Conservation (phyloP, 2,797 vertebrate genomes). For the Macropus fuliginosus region DNA sequence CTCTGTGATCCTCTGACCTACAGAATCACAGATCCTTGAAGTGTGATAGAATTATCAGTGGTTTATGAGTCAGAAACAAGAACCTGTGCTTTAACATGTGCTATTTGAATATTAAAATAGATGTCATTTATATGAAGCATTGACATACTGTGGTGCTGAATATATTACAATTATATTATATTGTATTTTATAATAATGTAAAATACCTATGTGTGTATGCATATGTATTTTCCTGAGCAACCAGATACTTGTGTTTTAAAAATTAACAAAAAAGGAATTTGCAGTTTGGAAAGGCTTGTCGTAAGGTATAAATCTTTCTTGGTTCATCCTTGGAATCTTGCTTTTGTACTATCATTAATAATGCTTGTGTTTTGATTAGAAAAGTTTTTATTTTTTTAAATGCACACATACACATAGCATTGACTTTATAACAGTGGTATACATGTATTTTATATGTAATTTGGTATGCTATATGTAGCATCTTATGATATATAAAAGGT, state of each 20-base stretch:
- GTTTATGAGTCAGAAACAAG: slow-evolving; percentile 49
- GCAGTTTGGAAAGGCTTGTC: not conserved
- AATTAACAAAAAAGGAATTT: not conserved
- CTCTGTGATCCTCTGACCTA: not conserved
- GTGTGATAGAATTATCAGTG: not conserved
- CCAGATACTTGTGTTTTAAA: not conserved
- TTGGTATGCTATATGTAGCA: too few species aligned
- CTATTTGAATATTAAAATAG: not conserved
- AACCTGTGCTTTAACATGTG: slow-evolving; percentile 28
- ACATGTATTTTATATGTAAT: not conserved
- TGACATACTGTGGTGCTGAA: not conserved
- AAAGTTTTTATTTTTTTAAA: not conserved
- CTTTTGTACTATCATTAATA: not conserved
- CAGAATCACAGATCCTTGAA: not conserved
- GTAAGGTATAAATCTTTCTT: not conserved
- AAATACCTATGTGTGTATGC: not conserved
- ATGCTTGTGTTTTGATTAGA: not conserved
- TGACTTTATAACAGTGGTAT: not conserved
- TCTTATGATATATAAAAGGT: too few species aligned
- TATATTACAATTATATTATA: not conserved
- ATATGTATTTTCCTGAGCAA: not conserved
- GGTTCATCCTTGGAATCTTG: not conserved
- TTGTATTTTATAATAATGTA: too few species aligned
- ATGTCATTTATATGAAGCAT: not conserved
- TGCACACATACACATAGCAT: not conserved